Evolutionary conservation across 2,113 vertebrate species (phyloP), one percentile per base, ranked within the genome.

Genomic region (Perccottus glenii): DNA sequence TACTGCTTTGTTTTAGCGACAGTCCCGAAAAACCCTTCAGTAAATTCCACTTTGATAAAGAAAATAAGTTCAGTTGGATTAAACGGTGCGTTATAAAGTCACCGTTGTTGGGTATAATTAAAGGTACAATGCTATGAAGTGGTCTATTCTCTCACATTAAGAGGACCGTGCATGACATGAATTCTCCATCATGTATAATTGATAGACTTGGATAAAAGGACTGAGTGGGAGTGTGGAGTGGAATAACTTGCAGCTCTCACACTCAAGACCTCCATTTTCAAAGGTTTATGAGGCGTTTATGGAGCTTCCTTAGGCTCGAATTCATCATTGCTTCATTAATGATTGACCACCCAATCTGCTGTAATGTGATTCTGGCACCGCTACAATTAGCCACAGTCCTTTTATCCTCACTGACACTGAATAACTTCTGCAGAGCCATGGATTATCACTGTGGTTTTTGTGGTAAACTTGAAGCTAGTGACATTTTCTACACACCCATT

Each of bases 301-400:
- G 78, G 72, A 62, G 66, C 80, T 84, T 77, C 73, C 60, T 60
- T 40, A 67, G 77, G 64, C 85, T 42, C 78, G 75, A 76, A 79
- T 73, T 73, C 67, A 75, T 85, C 70, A 60, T 38, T 3, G 19
- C 60, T 52, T 73, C 85, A 88, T 91, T 71, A 91, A 90, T 92
- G 71, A 90, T 92, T 91, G 69, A 91, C 70, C 48, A 67, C 19
- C 19, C 86, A 91, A 81, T 86, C 85, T 89, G 89, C 69, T 77
- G 10, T 51, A 44, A 42, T 44, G n/a, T 60, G 70, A 74, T 61
- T 60, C 43, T 70, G 53, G 15, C 14, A 32, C 5, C 49, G 15
- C 9, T 15, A 10, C 11, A 68, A 44, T 35, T 35, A 51, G 64
- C 62, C 47, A 48, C 15, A 27, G 3, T 11, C 11, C 16, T 14